Evolutionary conservation across 1,140 invertebrate genomes (phyloP), one percentile per base, ranked within the genome.

Genomic region (Epicauta chinensis): DNA sequence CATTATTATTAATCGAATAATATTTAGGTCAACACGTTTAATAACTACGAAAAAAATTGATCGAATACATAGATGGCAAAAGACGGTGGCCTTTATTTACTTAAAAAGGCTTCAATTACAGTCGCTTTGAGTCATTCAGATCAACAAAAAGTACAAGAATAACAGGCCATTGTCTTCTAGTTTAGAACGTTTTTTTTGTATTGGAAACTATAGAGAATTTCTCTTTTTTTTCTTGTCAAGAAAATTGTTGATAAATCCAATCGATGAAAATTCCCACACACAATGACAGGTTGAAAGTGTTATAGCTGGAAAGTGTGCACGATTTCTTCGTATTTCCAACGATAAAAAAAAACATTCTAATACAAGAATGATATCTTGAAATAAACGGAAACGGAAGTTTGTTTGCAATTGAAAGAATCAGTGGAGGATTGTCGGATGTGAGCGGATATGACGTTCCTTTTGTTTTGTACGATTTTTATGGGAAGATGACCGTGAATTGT

Each of bases 121-220:
- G 38, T 34, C 38, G 11, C 32, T 12, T 38, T 47, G 45, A 47
- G 7, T 47, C 45, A 47, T 47, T 23, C 45, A 38, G 45, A 47
- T 37, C 45, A 16, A 38, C 34, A 47, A 47, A 3, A 23, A 23
- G 23, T n/a, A n/a, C n/a, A n/a, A n/a, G 7, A 23, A 47, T 47
- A 47, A 37, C 34, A 47, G 45, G 45, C 45, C 45, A 47, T 47
- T 47, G 45, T 47, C 45, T 47, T 47, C 45, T 47, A 37, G 45
- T 47, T 47, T 47, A 11, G 4, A 23, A 23, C 23, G 4, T 23
- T 23, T 23, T 7, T 23, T 23, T 23, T 7, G 23, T 2, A 5
- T 23, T 23, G 4, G 23, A 23, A 23, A 23, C 23, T 23, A n/a
- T n/a, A 23, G 23, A 23, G 7, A 23, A 5, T 23, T 23, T 23